Evolutionary conservation across 2,113 vertebrate species (phyloP).

Genomic region (Poicephalus meyeri): DNA sequence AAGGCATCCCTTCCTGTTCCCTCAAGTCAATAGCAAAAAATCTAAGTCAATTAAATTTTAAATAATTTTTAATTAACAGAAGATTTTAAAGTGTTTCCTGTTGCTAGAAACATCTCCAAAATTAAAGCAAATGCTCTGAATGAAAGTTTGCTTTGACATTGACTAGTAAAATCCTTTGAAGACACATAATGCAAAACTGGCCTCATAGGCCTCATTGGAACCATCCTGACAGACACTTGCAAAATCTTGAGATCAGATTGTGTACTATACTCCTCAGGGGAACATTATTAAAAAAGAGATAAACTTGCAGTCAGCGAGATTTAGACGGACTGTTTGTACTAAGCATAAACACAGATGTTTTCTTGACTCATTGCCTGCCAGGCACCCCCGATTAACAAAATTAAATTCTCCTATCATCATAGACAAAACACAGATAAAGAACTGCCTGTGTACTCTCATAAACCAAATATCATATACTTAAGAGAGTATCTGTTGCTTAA

Average conservation of each 20-base stretch:
- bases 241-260: not conserved
- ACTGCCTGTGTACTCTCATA: not conserved
- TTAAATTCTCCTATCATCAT: not conserved
- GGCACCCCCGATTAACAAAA: not conserved
- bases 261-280: not conserved
- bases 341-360: slow-evolving; percentile 19
- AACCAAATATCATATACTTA: not conserved
- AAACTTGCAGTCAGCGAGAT: not conserved
- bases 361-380: not conserved
- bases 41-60: not conserved
- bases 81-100: not conserved
- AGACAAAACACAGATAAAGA: slow-evolving; percentile 14
- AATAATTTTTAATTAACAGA: not conserved
- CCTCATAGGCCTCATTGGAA: not conserved
- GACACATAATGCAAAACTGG: not conserved
- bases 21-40: not conserved
- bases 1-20: not conserved
- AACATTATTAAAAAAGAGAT: not conserved
- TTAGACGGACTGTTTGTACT: not conserved
- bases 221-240: not conserved
- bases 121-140: not conserved
- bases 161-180: not conserved
- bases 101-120: not conserved
- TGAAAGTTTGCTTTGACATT: not conserved
- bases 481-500: slow-evolving; percentile 1